Evolutionary conservation across 2,888 invertebrate genomes (phyloP).

Genomic region (Keiferia lycopersicella): DNA sequence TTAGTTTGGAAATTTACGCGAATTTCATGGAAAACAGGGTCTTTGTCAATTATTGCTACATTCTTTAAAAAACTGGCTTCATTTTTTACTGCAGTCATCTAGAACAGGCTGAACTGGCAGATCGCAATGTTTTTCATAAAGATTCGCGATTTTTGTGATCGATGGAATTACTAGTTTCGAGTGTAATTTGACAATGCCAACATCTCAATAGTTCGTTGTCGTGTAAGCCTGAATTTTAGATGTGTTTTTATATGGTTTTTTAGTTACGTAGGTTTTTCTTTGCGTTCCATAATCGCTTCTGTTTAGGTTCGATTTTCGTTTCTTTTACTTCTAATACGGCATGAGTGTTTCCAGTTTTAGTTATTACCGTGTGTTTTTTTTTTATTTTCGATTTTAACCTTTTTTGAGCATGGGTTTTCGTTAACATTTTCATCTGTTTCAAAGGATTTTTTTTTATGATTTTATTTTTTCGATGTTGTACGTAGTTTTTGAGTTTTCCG

Average conservation of each 20-base stretch:
- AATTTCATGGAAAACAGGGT: background rate
- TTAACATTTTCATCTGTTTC: conserved; percentile 36
- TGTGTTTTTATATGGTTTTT: conserved; percentile 21
- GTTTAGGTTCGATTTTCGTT: conserved; percentile 27
- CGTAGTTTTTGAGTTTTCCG: conserved; percentile 30
- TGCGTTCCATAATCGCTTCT: conserved; percentile 28
- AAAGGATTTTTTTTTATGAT: conserved; percentile 27
- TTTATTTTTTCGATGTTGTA: conserved; percentile 45
- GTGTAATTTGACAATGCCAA: conserved; percentile 6
- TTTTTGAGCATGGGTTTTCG: conserved; percentile 38
- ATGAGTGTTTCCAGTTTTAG: conserved; percentile 38
- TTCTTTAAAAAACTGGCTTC: background rate
- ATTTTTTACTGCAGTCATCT: no score
- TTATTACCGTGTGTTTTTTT: conserved; percentile 34
- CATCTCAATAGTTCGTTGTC: conserved; percentile 25
- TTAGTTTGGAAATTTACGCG: background rate
- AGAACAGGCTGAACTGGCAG: no score
- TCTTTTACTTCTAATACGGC: conserved; percentile 37
- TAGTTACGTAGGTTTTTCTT: conserved; percentile 26
- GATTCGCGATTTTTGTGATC: background rate
- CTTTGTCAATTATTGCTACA: background rate
- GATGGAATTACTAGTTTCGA: background rate
- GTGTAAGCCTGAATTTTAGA: conserved; percentile 27
- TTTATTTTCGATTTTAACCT: conserved; percentile 37
- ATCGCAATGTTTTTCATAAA: background rate